Conservation (phyloP, 1,140 invertebrate species). For the Drosophila aff. region DNA sequence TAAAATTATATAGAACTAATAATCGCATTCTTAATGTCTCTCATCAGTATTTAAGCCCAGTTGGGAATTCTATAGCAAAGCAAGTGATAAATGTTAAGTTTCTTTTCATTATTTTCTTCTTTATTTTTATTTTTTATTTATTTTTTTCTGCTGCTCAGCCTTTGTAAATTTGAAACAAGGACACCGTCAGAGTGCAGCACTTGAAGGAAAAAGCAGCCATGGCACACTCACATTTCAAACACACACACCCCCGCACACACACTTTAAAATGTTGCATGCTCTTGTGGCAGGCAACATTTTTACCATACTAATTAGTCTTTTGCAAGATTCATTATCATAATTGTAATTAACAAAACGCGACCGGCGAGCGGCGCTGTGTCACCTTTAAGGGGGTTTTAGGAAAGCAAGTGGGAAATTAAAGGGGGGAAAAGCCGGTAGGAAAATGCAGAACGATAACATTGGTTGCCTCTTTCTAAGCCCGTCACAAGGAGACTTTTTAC, state of each 20-base stretch:
- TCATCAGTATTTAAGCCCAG: neutral
- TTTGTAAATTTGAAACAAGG: constrained; percentile 19
- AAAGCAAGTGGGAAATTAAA: constrained; percentile 11
- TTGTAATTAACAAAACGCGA: constrained; percentile 78
- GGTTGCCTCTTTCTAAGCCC: constrained; percentile 30
- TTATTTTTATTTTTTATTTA: neutral
- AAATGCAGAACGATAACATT: constrained; percentile 2
- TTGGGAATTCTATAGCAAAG: neutral
- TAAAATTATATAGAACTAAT: too few species aligned
- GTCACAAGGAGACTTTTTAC: neutral
- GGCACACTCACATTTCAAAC: constrained; percentile 11
- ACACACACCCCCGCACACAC: constrained; percentile 17
- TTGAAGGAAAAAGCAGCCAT: constrained; percentile 30
- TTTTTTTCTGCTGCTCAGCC: neutral
- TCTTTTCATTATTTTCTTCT: neutral
- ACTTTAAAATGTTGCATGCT: constrained; percentile 57
- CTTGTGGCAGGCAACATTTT: constrained; percentile 73
- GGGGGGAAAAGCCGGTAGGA: constrained; percentile 1
- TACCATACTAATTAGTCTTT: constrained; percentile 81
- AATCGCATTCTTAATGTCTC: neutral
- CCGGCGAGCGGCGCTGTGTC: constrained; percentile 27
- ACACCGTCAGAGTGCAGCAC: constrained; percentile 28
- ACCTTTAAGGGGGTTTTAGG: constrained; percentile 24
- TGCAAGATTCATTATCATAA: constrained; percentile 82
- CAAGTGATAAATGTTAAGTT: neutral